These are phyloP conservation scores for Drosophila tanythrix DNA, from an alignment of 2,888 invertebrate genomes.

Conservation along the genomic window DNA sequence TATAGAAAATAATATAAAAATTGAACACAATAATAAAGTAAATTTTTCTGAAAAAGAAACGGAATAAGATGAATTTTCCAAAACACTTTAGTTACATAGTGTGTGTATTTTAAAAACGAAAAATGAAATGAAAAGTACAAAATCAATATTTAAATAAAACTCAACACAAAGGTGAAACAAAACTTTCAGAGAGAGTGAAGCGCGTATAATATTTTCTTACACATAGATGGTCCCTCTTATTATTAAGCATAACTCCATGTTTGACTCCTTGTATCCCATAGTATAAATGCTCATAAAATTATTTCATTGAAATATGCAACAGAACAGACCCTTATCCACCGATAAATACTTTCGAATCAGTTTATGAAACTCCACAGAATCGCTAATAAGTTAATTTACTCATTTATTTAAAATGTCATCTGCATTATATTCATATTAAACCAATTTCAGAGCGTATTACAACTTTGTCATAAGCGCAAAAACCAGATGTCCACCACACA, in stretches of 20 bases:
- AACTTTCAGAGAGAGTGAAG: background rate
- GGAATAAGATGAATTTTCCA: background rate
- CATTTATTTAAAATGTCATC: conserved; percentile 53
- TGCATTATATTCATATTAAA: conserved; percentile 44
- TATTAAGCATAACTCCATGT: background rate
- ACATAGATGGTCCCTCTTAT: background rate
- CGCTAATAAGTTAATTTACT: conserved; percentile 17
- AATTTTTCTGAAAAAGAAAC: background rate
- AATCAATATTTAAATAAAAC: background rate
- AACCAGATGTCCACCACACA: conserved; percentile 37
- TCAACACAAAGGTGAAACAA: background rate
- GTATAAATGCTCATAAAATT: background rate
- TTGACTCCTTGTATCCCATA: background rate
- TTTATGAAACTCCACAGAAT: conserved; percentile 4
- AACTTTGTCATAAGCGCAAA: conserved; percentile 37
- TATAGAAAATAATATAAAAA: background rate
- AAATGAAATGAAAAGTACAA: background rate
- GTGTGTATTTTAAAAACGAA: too few species aligned
- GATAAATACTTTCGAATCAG: conserved; percentile 35
- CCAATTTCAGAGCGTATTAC: conserved; percentile 44
- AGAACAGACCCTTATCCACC: background rate
- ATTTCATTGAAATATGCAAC: background rate
- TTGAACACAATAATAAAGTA: background rate
- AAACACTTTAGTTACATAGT: background rate
- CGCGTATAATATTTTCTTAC: too few species aligned